These are phyloP conservation scores for Solenopsis invicta DNA, from an alignment of 1,140 invertebrate species.

Conservation along the genomic window DNA sequence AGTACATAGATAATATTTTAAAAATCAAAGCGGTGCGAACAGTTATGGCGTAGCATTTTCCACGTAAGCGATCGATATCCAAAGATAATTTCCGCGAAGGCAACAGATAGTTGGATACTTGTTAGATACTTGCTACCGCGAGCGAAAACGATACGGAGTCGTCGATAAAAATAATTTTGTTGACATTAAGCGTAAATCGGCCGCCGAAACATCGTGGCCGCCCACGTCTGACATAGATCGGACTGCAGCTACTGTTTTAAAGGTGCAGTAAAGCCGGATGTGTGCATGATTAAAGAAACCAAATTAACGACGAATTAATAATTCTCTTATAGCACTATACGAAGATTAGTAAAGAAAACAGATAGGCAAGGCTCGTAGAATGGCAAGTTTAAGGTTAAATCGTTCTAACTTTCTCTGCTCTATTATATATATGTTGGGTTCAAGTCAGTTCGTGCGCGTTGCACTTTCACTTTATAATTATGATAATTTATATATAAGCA, in stretches of 20 bases:
- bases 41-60: background rate
- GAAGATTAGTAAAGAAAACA: background rate
- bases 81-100: constrained; percentile 38
- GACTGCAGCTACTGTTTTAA: constrained; percentile 19
- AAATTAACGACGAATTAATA: background rate
- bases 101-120: constrained; percentile 7
- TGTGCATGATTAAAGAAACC: background rate
- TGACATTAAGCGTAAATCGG: constrained; percentile 41
- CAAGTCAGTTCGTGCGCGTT: constrained; percentile 8
- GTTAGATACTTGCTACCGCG: constrained; percentile 2
- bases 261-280: background rate
- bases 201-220: background rate
- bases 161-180: constrained; percentile 61
- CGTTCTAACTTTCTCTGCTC: constrained; percentile 16
- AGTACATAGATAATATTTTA: background rate
- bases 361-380: background rate
- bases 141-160: constrained; percentile 41
- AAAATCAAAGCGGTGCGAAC: background rate
- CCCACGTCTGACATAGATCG: constrained; percentile 49
- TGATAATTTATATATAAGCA: constrained; percentile 1
- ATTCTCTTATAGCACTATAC: background rate
- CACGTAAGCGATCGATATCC: constrained; percentile 15
- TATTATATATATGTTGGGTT: constrained; percentile 52
- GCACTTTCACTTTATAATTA: constrained; percentile 37
- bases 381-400: constrained; percentile 50